phyloP scores from a whole-genome alignment of 1,140 invertebrate genomes.

The Caerostris darwini region DNA sequence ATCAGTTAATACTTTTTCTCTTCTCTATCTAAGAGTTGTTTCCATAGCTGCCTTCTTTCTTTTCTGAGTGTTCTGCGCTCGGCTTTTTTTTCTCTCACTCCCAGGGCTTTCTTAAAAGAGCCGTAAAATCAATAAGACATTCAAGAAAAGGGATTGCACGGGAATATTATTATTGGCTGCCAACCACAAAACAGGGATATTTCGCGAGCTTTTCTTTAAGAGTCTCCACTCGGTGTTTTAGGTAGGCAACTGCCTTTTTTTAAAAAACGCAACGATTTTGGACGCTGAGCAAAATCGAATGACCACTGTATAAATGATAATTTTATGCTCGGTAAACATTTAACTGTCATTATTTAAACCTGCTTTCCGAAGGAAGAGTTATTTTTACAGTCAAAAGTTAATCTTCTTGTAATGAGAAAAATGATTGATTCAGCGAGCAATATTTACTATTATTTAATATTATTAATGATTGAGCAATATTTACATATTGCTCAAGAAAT shows the following conservation, averaged over 20 bases:
- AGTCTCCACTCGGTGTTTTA: neutral
- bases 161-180: no score
- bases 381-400: neutral
- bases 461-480: no score
- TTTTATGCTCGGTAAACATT: neutral
- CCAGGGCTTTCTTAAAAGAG: slow-evolving; percentile 4
- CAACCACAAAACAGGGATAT: neutral
- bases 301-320: slow-evolving; percentile 12
- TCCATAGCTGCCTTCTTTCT: slow-evolving; percentile 16
- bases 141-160: no score
- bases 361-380: neutral
- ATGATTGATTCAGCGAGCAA: neutral
- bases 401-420: neutral
- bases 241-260: neutral
- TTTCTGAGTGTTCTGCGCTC: neutral
- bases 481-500: no score
- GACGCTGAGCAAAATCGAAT: neutral
- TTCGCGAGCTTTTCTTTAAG: neutral
- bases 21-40: neutral
- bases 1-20: slow-evolving; percentile 46
- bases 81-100: neutral
- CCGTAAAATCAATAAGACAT: slow-evolving; percentile 37
- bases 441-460: no score
- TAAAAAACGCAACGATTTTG: neutral
- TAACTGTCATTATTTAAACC: neutral